Evolutionary conservation across 2,113 vertebrate genomes (phyloP).

Genomic region (Pedionomus torquatus): DNA sequence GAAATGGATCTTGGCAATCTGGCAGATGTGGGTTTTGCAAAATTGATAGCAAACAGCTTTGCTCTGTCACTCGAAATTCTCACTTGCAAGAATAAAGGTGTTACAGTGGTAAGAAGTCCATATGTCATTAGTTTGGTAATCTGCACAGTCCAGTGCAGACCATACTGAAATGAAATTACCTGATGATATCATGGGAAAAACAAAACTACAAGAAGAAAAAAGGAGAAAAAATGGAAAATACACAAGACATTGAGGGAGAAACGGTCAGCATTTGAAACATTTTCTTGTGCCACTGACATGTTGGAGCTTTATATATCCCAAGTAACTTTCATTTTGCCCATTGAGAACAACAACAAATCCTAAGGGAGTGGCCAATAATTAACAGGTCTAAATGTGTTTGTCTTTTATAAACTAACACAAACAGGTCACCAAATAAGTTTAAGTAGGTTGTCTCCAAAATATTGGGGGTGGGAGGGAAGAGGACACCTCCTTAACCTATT

Average conservation of each 20-base stretch:
- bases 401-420: not conserved
- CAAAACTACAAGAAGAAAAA: not conserved
- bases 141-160: slow-evolving; percentile 43
- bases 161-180: slow-evolving; percentile 47
- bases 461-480: not conserved
- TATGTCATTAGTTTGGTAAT: slow-evolving; percentile 67
- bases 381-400: not conserved
- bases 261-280: not conserved
- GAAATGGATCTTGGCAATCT: slow-evolving; percentile 67
- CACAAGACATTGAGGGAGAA: not conserved
- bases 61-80: slow-evolving; percentile 72
- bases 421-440: not conserved
- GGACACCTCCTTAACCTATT: not conserved
- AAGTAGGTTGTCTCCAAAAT: not conserved
- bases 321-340: not conserved
- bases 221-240: not conserved
- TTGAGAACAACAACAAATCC: not conserved
- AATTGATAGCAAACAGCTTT: slow-evolving; percentile 76
- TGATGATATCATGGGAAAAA: slow-evolving; percentile 31
- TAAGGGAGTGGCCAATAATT: not conserved
- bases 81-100: slow-evolving; percentile 61
- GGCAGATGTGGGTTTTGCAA: slow-evolving; percentile 70
- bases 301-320: not conserved
- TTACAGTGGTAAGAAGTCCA: slow-evolving; percentile 31
- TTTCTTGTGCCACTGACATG: not conserved